Percentiles rank a stretch among this genome's conserved stretches.
These are phyloP conservation scores for Lanistes nyassanus DNA, from an alignment of 1,140 invertebrate genomes.

Conservation along the genomic window DNA sequence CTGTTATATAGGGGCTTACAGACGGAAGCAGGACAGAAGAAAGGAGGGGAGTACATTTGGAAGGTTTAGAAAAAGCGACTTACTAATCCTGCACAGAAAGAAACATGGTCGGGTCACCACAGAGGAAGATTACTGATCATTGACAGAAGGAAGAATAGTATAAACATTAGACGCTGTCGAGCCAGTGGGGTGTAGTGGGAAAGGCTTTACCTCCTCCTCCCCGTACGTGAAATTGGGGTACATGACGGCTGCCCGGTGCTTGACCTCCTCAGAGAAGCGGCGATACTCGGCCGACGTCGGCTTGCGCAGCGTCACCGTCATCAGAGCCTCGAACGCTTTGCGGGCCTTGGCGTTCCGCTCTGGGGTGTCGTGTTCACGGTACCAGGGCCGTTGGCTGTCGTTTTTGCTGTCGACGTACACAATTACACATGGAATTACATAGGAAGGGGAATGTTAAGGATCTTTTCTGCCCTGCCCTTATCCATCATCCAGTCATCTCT, in stretches of 20 bases:
- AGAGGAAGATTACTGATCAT: not conserved
- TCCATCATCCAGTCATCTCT: not conserved
- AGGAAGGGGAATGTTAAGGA: not conserved
- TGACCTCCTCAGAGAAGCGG: constrained; percentile 82
- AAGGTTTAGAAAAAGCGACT: too few species aligned
- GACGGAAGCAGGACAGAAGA: too few species aligned
- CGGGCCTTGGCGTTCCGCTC: constrained; percentile 83
- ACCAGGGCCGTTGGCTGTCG: constrained; percentile 80
- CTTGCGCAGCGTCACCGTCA: constrained; percentile 87
- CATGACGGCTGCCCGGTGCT: constrained; percentile 79
- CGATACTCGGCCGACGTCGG: constrained; percentile 72
- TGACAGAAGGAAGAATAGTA: not conserved
- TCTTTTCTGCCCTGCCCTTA: not conserved
- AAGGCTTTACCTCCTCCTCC: constrained; percentile 65
- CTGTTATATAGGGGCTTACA: too few species aligned
- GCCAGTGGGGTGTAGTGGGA: too few species aligned
- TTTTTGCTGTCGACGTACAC: constrained; percentile 59
- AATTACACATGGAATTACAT: not conserved
- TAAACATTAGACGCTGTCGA: not conserved
- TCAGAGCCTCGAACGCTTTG: constrained; percentile 87
- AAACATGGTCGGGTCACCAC: not conserved
- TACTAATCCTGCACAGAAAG: too few species aligned
- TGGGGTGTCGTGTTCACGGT: constrained; percentile 79
- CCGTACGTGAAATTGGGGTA: constrained; percentile 78
- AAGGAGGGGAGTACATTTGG: too few species aligned